Conservation (phyloP, 53 echinoderm and acorn worm genomes). For the Crossaster papposus region DNA sequence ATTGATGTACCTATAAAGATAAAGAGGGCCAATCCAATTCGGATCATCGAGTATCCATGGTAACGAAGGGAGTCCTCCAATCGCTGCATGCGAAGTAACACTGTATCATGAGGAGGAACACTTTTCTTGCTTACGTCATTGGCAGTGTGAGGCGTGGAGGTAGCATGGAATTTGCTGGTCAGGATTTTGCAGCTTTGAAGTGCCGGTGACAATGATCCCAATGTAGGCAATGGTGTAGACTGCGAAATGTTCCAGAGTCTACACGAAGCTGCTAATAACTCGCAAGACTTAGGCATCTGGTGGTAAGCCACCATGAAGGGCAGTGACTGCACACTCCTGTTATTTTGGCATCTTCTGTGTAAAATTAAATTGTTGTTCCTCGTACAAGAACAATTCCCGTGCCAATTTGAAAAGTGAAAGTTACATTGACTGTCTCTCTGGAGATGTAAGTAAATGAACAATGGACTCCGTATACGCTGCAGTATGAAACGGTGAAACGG, state of each 20-base stretch:
- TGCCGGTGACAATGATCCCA: neutral
- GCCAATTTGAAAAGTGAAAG: neutral
- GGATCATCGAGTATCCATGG: slow-evolving; percentile 85
- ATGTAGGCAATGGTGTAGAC: neutral
- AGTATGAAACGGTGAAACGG: neutral
- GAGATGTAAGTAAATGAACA: neutral
- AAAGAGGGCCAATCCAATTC: slow-evolving; percentile 71
- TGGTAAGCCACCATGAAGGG: neutral
- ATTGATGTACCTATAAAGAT: slow-evolving; percentile 55
- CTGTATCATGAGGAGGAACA: slow-evolving; percentile 40
- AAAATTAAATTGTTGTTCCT: neutral
- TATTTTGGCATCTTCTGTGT: neutral
- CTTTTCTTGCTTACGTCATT: slow-evolving; percentile 30
- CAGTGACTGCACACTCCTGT: neutral
- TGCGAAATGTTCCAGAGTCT: neutral
- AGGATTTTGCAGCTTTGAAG: neutral
- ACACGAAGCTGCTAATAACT: neutral
- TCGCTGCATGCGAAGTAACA: slow-evolving; percentile 58
- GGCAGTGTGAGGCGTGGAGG: neutral
- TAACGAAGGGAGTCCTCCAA: slow-evolving; percentile 82
- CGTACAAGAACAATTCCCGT: neutral
- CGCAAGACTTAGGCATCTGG: neutral
- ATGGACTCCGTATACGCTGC: neutral
- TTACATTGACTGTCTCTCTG: neutral
- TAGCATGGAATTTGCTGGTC: neutral